A percentile compares a stretch with the other conserved stretches of the same genome.
phyloP scores from a whole-genome alignment of 2,888 invertebrate species.

The Malacosoma neustria region DNA sequence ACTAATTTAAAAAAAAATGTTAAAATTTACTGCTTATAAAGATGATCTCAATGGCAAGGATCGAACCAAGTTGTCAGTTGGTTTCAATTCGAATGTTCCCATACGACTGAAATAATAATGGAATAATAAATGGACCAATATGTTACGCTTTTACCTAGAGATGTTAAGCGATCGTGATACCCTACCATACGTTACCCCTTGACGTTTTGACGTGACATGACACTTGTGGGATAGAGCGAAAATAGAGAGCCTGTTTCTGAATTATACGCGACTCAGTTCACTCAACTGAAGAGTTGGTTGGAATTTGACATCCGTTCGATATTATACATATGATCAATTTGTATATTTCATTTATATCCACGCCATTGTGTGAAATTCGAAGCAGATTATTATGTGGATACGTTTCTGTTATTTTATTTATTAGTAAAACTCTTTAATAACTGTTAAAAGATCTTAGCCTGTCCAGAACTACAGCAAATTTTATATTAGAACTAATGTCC shows the following conservation, averaged over 20 bases:
- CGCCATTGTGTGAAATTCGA: not conserved
- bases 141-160: not conserved
- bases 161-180: constrained; percentile 9
- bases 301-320: constrained; percentile 14
- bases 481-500: too few relatives aligned
- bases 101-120: not conserved
- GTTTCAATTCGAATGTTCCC: too few relatives aligned
- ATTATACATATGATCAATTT: constrained; percentile 7
- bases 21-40: too few relatives aligned
- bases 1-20: too few relatives aligned
- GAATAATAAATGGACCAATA: not conserved
- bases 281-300: constrained; percentile 16
- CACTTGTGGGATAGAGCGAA: constrained; percentile 28
- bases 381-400: not conserved
- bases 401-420: not conserved
- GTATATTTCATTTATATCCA: not conserved
- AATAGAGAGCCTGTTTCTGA: constrained; percentile 36
- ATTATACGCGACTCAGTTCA: constrained; percentile 39
- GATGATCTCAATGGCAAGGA: too few relatives aligned
- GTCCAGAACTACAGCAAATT: too few relatives aligned
- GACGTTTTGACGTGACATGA: constrained; percentile 47
- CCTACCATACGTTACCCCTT: constrained; percentile 22
- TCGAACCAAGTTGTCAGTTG: too few relatives aligned
- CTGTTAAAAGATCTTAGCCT: too few relatives aligned
- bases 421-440: too few relatives aligned